phyloP scores from a whole-genome alignment of 2,888 invertebrate genomes.

The Esperia sulphurella region DNA sequence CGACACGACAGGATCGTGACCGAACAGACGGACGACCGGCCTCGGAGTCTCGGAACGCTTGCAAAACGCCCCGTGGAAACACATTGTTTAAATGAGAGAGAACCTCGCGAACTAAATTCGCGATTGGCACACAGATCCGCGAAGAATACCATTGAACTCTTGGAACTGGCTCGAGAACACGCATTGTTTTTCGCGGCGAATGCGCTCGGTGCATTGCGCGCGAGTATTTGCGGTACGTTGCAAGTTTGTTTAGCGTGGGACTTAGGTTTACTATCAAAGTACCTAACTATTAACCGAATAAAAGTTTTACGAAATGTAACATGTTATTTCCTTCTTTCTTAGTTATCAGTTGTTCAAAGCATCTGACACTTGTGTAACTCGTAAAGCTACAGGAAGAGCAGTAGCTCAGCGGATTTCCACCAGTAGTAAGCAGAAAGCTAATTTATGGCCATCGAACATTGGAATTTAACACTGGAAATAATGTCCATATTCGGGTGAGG shows the following conservation, averaged over 20 bases:
- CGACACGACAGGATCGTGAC: conserved; percentile 50
- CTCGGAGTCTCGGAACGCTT: conserved; percentile 44
- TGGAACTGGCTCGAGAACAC: conserved; percentile 25
- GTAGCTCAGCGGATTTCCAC: no score
- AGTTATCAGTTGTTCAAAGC: no score
- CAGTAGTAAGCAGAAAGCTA: no score
- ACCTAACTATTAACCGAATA: no score
- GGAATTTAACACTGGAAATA: conserved; percentile 7
- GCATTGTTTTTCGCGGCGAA: conserved; percentile 33
- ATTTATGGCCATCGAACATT: not conserved
- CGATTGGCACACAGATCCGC: conserved; percentile 58
- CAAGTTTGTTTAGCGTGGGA: not conserved
- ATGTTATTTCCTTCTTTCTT: no score
- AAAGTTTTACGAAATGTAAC: no score
- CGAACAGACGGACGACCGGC: conserved; percentile 52
- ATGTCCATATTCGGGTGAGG: conserved; percentile 40
- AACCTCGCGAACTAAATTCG: conserved; percentile 58
- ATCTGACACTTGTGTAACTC: no score
- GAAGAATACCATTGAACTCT: conserved; percentile 50
- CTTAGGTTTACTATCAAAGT: not conserved
- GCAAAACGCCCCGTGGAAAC: conserved; percentile 54
- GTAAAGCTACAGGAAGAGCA: no score
- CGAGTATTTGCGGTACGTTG: not conserved
- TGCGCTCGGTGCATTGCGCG: conserved; percentile 22
- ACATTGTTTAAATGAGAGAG: conserved; percentile 48